These are phyloP conservation scores for Eueremaeus valkanovi DNA, from an alignment of 2,888 invertebrate species.

Conservation along the genomic window DNA sequence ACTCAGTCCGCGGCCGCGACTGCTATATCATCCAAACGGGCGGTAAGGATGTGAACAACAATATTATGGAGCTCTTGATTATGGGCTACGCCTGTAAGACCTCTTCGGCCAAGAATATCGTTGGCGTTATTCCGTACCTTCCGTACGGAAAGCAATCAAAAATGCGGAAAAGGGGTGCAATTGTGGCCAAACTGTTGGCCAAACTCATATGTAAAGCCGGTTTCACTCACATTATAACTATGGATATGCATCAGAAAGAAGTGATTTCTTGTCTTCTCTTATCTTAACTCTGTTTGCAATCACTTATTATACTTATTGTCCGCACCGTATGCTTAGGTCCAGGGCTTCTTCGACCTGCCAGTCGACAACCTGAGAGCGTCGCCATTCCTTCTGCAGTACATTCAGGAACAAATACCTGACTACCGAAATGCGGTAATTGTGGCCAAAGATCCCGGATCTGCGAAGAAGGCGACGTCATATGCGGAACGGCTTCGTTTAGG, in stretches of 20 bases:
- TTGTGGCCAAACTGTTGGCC: slow-evolving; percentile 91
- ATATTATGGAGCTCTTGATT: slow-evolving; percentile 96
- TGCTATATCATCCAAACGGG: slow-evolving; percentile 96
- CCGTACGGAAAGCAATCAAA: slow-evolving; percentile 97
- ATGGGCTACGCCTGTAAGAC: slow-evolving; percentile 99
- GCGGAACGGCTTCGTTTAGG: slow-evolving; percentile 91
- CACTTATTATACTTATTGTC: no score
- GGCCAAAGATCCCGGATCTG: slow-evolving; percentile 95
- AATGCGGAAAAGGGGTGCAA: slow-evolving; percentile 97
- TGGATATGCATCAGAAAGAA: slow-evolving; percentile 99
- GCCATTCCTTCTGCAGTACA: slow-evolving; percentile 93
- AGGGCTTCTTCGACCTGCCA: slow-evolving; percentile 98
- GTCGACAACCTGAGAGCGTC: slow-evolving; percentile 97
- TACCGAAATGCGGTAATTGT: slow-evolving; percentile 99
- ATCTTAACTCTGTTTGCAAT: no score
- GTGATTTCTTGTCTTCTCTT: no score
- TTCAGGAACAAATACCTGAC: slow-evolving; percentile 98
- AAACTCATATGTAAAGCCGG: slow-evolving; percentile 91
- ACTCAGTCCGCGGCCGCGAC: slow-evolving; percentile 95
- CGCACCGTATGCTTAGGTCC: no score
- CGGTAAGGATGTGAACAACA: slow-evolving; percentile 92
- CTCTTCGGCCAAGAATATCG: slow-evolving; percentile 91
- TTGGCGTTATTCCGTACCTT: slow-evolving; percentile 91
- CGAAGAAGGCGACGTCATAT: slow-evolving; percentile 97
- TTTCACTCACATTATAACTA: slow-evolving; percentile 91